These are phyloP conservation scores for Chrysotoxum bicinctum DNA, from an alignment of 2,888 invertebrate genomes.

Conservation along the genomic window DNA sequence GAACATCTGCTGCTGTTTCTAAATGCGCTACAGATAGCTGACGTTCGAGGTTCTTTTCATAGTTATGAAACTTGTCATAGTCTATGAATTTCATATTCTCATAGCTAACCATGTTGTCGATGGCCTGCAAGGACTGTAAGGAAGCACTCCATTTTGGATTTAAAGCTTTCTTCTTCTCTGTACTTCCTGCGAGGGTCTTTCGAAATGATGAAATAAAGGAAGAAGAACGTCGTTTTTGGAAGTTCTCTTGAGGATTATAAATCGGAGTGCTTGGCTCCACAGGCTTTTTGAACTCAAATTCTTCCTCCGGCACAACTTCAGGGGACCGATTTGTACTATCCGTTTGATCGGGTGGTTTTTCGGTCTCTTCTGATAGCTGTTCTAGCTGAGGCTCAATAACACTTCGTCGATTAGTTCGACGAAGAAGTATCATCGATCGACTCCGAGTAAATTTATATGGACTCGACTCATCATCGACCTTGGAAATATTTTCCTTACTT, in stretches of 20 bases:
- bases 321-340: constrained; percentile 73
- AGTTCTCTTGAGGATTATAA: constrained; percentile 77
- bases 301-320: constrained; percentile 51
- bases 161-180: constrained; percentile 79
- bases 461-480: constrained; percentile 72
- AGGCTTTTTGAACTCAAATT: constrained; percentile 71
- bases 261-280: constrained; percentile 20
- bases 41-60: constrained; percentile 80
- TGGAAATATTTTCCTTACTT: constrained; percentile 80
- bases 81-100: constrained; percentile 84
- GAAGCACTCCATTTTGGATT: constrained; percentile 83
- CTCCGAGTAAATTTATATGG: constrained; percentile 80
- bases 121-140: constrained; percentile 83
- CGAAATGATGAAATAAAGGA: constrained; percentile 79
- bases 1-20: constrained; percentile 71
- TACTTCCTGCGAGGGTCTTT: constrained; percentile 76
- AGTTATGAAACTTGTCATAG: constrained; percentile 83
- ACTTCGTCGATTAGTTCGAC: constrained; percentile 79
- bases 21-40: constrained; percentile 78
- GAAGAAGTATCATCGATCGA: constrained; percentile 80
- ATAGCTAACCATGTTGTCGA: constrained; percentile 84
- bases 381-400: constrained; percentile 80
- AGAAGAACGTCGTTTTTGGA: constrained; percentile 79
- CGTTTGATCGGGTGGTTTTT: constrained; percentile 77
- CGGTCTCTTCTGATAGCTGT: constrained; percentile 80